Evolutionary conservation across 1,140 invertebrate species (phyloP).

Genomic region (Trypoxylus dichotomus): DNA sequence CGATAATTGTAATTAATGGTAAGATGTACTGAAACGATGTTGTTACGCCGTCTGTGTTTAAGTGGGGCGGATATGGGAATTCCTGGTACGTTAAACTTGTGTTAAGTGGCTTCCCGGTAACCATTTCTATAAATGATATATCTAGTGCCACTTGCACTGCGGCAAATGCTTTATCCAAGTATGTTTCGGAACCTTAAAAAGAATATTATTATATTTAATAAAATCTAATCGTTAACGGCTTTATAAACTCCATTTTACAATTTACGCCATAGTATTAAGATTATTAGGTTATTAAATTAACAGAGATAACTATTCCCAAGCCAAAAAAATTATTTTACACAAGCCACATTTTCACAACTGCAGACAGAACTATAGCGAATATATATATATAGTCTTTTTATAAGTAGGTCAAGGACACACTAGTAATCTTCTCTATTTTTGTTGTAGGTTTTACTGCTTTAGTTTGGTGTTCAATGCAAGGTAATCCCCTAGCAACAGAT

Average conservation of each 20-base stretch:
- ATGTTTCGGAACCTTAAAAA: conserved; percentile 36
- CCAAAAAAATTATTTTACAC: too few relatives aligned
- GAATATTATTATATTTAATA: neutral
- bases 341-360: too few relatives aligned
- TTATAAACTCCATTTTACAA: neutral
- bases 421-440: too few relatives aligned
- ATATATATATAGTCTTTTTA: too few relatives aligned
- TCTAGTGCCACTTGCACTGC: conserved; percentile 47
- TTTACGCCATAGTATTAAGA: too few relatives aligned
- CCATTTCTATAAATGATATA: conserved; percentile 36
- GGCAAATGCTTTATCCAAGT: conserved; percentile 45
- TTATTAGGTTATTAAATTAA: too few relatives aligned
- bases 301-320: too few relatives aligned
- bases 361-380: too few relatives aligned
- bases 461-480: too few relatives aligned
- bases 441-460: too few relatives aligned
- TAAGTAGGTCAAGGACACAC: too few relatives aligned
- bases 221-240: neutral
- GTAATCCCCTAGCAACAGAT: too few relatives aligned
- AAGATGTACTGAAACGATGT: conserved; percentile 43
- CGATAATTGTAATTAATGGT: conserved; percentile 48
- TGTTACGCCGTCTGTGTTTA: conserved; percentile 40
- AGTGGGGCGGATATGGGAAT: conserved; percentile 50
- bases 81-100: conserved; percentile 36
- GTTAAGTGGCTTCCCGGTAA: neutral